Conservation (phyloP, 2,113 vertebrate genomes). For the Chrysemys picta region DNA sequence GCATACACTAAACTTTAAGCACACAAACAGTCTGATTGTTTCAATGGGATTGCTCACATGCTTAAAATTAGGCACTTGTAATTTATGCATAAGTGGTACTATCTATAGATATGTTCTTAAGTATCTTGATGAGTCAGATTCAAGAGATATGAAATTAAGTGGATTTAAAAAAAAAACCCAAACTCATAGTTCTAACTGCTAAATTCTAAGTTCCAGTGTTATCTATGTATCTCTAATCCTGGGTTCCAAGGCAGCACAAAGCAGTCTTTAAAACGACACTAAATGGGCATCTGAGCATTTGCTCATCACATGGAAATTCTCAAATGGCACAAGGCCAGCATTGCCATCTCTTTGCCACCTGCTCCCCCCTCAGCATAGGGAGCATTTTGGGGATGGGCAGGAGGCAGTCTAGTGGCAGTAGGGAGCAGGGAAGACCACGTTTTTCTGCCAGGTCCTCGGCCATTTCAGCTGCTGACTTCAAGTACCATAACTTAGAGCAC, state of each 20-base stretch:
- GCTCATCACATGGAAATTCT: neutral
- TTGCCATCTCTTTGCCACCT: neutral
- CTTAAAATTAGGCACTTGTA: neutral
- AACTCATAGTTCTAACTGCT: neutral
- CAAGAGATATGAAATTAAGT: neutral
- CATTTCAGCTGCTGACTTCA: neutral
- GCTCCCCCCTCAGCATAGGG: neutral
- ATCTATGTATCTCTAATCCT: neutral
- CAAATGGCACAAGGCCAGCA: neutral
- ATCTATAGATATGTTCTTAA: neutral
- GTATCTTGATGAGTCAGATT: neutral
- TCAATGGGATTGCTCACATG: neutral
- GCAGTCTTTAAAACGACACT: neutral
- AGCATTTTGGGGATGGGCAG: neutral
- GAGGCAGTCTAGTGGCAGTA: neutral
- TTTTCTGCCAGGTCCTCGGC: neutral
- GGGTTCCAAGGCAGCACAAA: neutral
- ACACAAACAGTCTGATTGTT: neutral
- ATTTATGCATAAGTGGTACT: neutral
- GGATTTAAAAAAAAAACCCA: neutral
- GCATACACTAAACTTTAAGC: neutral
- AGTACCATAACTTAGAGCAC: neutral
- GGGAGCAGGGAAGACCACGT: neutral
- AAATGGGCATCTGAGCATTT: neutral
- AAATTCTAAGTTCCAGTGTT: neutral